Evolutionary conservation across 1,140 invertebrate genomes (phyloP).

Genomic region (Anastatus disparis): DNA sequence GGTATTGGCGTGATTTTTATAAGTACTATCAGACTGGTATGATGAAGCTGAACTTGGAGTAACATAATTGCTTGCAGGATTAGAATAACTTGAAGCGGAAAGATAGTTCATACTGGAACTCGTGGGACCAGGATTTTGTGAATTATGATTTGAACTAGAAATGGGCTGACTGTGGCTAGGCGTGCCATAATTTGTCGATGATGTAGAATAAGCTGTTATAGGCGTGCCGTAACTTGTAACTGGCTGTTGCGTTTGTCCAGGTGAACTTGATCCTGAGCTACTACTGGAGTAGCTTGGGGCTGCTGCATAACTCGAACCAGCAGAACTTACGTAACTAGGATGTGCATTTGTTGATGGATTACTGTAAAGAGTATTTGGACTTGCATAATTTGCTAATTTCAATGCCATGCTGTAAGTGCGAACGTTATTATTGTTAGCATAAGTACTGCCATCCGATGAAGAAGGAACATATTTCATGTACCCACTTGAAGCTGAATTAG

Average conservation of each 20-base stretch:
- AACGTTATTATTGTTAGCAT: constrained; percentile 37
- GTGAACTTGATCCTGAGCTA: constrained; percentile 23
- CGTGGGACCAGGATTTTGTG: constrained; percentile 9
- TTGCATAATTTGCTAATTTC: constrained; percentile 42
- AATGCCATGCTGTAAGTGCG: constrained; percentile 16
- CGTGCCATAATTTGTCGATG: constrained; percentile 35
- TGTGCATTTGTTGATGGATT: constrained; percentile 13
- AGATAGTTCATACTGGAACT: constrained; percentile 30
- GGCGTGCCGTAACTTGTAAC: constrained; percentile 39
- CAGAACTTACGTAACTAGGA: not conserved
- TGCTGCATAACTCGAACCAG: constrained; percentile 27
- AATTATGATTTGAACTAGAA: constrained; percentile 22
- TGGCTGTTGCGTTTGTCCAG: not conserved
- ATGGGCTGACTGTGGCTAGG: constrained; percentile 21
- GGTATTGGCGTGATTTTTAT: not conserved
- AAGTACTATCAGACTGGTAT: constrained; percentile 7
- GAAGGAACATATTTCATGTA: constrained; percentile 48
- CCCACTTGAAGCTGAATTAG: constrained; percentile 29
- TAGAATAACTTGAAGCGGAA: constrained; percentile 39
- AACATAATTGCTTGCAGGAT: constrained; percentile 43
- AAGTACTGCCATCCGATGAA: constrained; percentile 50
- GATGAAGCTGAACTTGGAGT: constrained; percentile 13
- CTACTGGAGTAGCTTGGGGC: constrained; percentile 28
- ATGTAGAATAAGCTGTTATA: constrained; percentile 13
- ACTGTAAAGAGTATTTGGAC: constrained; percentile 3